Evolutionary conservation across 2,113 vertebrate species (phyloP).

Genomic region (Entelurus aequoreus): DNA sequence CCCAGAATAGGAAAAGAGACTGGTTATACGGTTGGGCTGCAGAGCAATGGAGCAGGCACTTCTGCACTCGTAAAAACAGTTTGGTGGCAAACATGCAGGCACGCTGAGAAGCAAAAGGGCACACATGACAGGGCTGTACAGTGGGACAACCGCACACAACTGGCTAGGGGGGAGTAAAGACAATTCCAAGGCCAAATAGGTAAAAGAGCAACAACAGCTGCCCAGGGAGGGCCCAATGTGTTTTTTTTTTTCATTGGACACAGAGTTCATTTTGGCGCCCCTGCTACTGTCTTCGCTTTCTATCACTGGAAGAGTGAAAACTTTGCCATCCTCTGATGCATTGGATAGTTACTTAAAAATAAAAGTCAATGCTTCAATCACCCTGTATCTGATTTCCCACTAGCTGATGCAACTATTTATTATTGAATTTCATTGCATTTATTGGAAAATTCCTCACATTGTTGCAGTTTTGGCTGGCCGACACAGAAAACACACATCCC

Average conservation of each 20-base stretch:
- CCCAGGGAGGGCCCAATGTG: too few species aligned
- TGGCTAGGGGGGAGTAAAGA: neutral
- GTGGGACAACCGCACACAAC: conserved; percentile 16
- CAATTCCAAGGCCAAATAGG: too few species aligned
- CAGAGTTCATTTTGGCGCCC: too few species aligned
- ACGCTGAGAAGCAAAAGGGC: conserved; percentile 46
- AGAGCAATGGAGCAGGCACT: conserved; percentile 69
- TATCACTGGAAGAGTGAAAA: conserved; percentile 22
- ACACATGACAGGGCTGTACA: conserved; percentile 26
- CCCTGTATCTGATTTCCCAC: conserved; percentile 15
- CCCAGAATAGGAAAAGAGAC: conserved; percentile 61
- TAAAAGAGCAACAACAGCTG: too few species aligned
- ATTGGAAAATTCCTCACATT: conserved; percentile 34
- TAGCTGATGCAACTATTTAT: conserved; percentile 21
- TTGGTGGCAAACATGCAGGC: conserved; percentile 55
- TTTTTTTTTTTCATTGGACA: too few species aligned
- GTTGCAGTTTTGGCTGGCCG: conserved; percentile 10
- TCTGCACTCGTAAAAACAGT: conserved; percentile 72
- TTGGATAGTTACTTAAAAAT: conserved; percentile 26
- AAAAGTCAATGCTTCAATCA: conserved; percentile 25
- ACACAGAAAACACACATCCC: conserved; percentile 23
- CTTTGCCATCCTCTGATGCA: neutral
- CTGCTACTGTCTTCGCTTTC: too few species aligned
- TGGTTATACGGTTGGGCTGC: conserved; percentile 69
- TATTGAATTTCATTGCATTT: conserved; percentile 32